phyloP scores from a whole-genome alignment of 2,113 vertebrate genomes.

The Jacana jacana region DNA sequence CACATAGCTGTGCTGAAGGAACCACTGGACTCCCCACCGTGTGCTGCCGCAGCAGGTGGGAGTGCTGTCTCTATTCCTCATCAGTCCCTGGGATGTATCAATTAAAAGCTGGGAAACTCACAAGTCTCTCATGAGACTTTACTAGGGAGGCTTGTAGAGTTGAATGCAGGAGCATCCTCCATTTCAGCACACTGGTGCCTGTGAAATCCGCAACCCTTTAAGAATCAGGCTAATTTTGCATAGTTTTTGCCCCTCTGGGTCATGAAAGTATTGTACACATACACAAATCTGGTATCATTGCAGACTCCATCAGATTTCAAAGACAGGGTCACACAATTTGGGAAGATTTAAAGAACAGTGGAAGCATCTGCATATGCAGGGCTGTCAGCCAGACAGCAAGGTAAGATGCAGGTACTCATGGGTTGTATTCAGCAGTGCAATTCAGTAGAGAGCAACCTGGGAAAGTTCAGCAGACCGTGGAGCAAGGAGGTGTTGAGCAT shows the following conservation, averaged over 20 bases:
- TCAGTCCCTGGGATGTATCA: too few relatives aligned
- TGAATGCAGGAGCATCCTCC: background rate
- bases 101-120: background rate
- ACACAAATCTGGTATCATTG: background rate
- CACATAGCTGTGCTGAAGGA: too few relatives aligned
- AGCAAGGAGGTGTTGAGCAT: background rate
- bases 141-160: background rate
- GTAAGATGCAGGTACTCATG: background rate
- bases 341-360: background rate
- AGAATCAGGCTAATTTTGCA: background rate
- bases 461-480: background rate
- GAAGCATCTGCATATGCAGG: background rate
- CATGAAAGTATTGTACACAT: background rate
- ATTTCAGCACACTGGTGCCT: background rate
- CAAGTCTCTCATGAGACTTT: background rate
- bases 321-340: background rate
- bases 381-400: background rate
- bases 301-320: background rate
- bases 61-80: rapidly evolving
- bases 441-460: background rate
- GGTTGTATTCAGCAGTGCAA: background rate
- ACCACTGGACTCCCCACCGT: rapidly evolving
- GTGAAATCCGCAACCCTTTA: background rate
- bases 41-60: rapidly evolving
- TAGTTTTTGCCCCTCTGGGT: background rate